Percentiles rank a stretch among this genome's conserved stretches.
Evolutionary conservation across 2,888 invertebrate genomes (phyloP).

Genomic region (Pachycephus smyrnensis): DNA sequence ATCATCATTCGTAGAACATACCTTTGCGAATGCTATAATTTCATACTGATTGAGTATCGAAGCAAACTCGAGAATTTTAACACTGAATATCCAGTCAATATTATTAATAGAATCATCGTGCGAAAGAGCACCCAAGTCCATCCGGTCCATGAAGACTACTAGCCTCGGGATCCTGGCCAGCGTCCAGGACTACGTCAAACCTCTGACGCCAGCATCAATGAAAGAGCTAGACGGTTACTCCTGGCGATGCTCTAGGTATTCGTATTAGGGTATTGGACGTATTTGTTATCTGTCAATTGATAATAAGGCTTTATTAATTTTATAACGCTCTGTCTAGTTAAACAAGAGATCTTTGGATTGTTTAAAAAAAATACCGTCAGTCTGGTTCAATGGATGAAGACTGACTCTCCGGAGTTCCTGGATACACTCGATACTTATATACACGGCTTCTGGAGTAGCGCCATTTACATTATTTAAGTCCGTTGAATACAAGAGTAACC

Average conservation of each 20-base stretch:
- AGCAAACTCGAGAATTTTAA: background rate
- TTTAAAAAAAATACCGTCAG: background rate
- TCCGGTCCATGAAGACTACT: background rate
- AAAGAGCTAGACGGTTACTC: constrained; percentile 33
- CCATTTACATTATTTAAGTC: background rate
- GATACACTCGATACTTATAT: background rate
- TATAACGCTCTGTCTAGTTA: background rate
- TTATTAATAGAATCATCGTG: background rate
- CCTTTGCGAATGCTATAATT: background rate
- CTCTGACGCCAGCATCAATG: constrained; percentile 62
- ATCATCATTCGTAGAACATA: background rate
- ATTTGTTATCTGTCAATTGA: background rate
- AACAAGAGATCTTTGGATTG: background rate
- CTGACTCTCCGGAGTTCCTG: background rate
- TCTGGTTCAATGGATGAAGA: background rate
- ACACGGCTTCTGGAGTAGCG: background rate
- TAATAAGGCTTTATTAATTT: background rate
- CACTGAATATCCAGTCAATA: background rate
- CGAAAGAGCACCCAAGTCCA: background rate
- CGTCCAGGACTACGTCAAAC: constrained; percentile 56
- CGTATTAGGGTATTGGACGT: background rate
- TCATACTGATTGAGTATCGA: background rate
- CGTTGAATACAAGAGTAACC: background rate
- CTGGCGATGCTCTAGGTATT: background rate
- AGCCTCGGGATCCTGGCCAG: constrained; percentile 32